A percentile compares a stretch with the other conserved stretches of the same genome.
Evolutionary conservation across 2,113 vertebrate species (phyloP).

Genomic region (Alaudala cheleensis): DNA sequence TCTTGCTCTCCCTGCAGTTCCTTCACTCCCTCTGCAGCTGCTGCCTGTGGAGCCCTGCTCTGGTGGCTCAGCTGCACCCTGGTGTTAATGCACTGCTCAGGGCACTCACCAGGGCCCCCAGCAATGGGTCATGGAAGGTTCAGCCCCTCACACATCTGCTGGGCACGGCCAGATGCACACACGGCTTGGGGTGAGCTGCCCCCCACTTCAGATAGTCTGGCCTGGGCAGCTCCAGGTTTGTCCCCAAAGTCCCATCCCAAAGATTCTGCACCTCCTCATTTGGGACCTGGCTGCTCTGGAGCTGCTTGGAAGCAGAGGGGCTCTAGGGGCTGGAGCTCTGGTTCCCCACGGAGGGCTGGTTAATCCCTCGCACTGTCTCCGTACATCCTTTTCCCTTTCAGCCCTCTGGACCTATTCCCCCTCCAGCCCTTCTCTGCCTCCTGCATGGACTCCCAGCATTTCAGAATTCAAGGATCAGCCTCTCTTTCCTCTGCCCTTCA

Average conservation of each 20-base stretch:
- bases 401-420: not conserved
- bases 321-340: not conserved
- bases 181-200: not conserved
- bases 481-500: not conserved
- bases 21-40: not conserved
- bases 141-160: not conserved
- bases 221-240: not conserved
- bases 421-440: not conserved
- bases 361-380: not conserved
- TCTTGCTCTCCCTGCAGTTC: not conserved
- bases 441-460: not conserved
- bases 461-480: not conserved
- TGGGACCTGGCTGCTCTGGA: not conserved
- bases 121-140: not conserved
- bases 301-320: not conserved
- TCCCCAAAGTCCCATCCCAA: not conserved
- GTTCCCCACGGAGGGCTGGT: no score
- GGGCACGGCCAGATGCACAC: not conserved
- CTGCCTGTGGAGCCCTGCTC: not conserved
- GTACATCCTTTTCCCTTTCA: not conserved
- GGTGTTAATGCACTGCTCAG: not conserved
- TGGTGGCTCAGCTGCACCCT: slow-evolving; percentile 8
- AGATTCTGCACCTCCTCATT: accelerated
- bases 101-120: not conserved
- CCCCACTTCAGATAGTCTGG: not conserved